phyloP scores from a whole-genome alignment of 2,888 invertebrate species.

The Pyrgus malvae region DNA sequence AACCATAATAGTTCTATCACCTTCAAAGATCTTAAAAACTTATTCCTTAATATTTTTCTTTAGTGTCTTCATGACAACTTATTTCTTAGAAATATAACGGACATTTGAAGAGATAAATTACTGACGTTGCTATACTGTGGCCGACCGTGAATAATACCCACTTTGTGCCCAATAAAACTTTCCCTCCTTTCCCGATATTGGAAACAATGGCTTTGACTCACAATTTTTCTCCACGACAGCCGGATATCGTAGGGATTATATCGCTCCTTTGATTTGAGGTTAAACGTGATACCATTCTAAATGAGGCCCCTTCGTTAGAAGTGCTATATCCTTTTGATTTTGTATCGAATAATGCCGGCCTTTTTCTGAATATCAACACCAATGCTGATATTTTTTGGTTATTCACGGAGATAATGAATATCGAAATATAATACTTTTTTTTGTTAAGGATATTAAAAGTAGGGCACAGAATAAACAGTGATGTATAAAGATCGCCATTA shows the following conservation, averaged over 20 bases:
- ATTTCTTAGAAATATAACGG: too few relatives aligned
- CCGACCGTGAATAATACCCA: slow-evolving; percentile 75
- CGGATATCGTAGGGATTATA: slow-evolving; percentile 67
- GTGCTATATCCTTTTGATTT: slow-evolving; percentile 23
- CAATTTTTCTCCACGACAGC: slow-evolving; percentile 60
- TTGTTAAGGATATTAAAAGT: neutral
- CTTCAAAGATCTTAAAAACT: too few relatives aligned
- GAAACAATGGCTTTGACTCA: slow-evolving; percentile 77
- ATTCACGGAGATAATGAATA: neutral
- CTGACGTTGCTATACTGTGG: slow-evolving; percentile 39
- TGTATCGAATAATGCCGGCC: slow-evolving; percentile 20
- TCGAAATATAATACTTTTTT: neutral
- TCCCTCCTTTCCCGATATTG: slow-evolving; percentile 69
- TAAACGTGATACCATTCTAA: slow-evolving; percentile 69
- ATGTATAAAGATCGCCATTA: too few relatives aligned
- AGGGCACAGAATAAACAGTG: too few relatives aligned
- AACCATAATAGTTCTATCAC: too few relatives aligned
- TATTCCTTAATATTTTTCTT: too few relatives aligned
- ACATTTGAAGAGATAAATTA: too few relatives aligned
- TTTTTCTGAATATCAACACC: slow-evolving; percentile 18
- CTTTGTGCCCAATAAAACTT: slow-evolving; percentile 79
- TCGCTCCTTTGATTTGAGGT: slow-evolving; percentile 72
- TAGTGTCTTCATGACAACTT: too few relatives aligned
- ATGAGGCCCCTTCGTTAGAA: slow-evolving; percentile 46
- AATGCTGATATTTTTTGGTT: neutral